phyloP scores from a whole-genome alignment of 2,113 vertebrate species.

The Alosa alosa region DNA sequence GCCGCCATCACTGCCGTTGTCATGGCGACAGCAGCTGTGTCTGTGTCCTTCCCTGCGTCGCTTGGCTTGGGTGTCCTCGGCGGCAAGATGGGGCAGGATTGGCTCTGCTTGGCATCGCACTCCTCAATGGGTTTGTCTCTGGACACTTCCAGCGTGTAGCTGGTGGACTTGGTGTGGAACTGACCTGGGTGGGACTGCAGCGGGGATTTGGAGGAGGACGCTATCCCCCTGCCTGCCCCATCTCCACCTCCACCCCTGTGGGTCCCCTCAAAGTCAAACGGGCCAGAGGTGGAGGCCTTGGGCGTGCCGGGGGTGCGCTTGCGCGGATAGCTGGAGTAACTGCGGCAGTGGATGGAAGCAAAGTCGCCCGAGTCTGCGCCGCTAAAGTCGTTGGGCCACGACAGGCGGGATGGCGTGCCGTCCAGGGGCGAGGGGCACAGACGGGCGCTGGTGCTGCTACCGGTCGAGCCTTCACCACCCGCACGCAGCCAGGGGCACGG shows the following conservation, averaged over 20 bases:
- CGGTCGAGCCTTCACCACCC: conserved; percentile 64
- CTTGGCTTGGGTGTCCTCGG: conserved; percentile 81
- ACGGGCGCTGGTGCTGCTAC: conserved; percentile 58
- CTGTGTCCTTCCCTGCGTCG: conserved; percentile 63
- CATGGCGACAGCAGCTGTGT: conserved; percentile 59
- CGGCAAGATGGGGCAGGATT: conserved; percentile 89
- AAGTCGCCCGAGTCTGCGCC: conserved; percentile 81
- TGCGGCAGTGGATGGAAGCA: conserved; percentile 78
- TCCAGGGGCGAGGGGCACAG: conserved; percentile 68
- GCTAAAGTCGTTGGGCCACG: conserved; percentile 90
- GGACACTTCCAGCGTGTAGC: conserved; percentile 85
- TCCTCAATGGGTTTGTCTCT: conserved; percentile 74
- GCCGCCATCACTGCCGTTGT: conserved; percentile 47
- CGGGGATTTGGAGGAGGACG: conserved; percentile 50
- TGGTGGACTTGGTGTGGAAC: conserved; percentile 86
- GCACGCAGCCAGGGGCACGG: conserved; percentile 78
- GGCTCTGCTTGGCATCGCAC: conserved; percentile 79
- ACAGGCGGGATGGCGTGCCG: conserved; percentile 77
- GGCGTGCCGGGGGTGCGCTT: conserved; percentile 84
- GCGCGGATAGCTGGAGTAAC: conserved; percentile 93
- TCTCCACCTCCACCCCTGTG: conserved; percentile 55
- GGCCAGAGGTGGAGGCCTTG: conserved; percentile 82
- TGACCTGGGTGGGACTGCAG: conserved; percentile 56
- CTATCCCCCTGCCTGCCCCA: conserved; percentile 31
- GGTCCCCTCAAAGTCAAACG: conserved; percentile 75